These are phyloP conservation scores for Numida meleagris DNA, from an alignment of 2,113 vertebrate genomes.

Conservation along the genomic window DNA sequence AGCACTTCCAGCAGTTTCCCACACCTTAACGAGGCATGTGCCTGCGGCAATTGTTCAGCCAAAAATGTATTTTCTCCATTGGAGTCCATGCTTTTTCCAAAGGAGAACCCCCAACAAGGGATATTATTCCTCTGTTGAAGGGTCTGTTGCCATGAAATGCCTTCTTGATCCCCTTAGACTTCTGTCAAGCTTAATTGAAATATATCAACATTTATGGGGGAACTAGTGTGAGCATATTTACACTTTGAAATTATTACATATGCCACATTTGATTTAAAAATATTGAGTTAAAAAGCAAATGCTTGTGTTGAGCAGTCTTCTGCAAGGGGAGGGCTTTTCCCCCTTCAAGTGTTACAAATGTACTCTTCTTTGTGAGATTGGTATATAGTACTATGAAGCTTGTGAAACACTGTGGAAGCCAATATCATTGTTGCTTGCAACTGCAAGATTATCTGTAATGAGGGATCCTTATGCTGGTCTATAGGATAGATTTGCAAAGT, in stretches of 20 bases:
- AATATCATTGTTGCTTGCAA: not conserved
- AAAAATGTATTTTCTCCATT: not conserved
- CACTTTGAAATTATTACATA: not conserved
- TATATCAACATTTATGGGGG: not conserved
- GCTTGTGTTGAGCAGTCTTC: fast-evolving
- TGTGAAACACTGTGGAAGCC: not conserved
- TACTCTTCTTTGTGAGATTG: not conserved
- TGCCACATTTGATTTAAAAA: not conserved
- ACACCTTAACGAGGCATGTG: not conserved
- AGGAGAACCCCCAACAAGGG: not conserved
- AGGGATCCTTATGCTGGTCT: not conserved
- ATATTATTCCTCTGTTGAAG: not conserved
- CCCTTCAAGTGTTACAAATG: not conserved
- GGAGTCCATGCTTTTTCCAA: not conserved
- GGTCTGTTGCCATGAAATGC: not conserved
- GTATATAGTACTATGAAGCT: not conserved
- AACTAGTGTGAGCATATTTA: not conserved
- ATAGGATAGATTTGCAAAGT: not conserved
- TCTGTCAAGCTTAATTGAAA: not conserved
- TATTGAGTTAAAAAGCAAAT: not conserved
- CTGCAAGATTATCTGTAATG: not conserved
- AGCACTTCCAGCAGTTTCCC: no score
- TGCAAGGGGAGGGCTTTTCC: not conserved
- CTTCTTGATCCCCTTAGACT: not conserved
- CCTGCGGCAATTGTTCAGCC: fast-evolving